Evolutionary conservation across 2,113 vertebrate species (phyloP), one percentile per base, ranked within the genome.

Genomic region (Scopus umbretta): DNA sequence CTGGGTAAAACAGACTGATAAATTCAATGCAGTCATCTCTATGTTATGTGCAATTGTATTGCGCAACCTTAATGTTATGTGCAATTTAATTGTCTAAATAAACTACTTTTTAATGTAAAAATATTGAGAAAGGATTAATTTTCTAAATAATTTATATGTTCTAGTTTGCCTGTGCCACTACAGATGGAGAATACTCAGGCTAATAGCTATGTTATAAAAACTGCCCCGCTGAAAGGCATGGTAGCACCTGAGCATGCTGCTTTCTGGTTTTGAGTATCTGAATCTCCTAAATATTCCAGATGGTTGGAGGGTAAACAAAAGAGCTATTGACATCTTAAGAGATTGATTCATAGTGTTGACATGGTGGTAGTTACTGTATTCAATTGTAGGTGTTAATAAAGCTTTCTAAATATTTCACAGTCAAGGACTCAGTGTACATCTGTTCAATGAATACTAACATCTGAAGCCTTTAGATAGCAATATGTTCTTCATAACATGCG

Each of bases 251-350:
- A 80, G 23, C 40, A 56, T 80, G 49, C 17, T 71, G 55, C n/a
- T 75, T 80, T 58, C 36, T n/a, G 6, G 10, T 74, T 94, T 83
- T 66, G 40, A 80, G 38, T 14, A 7, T 36, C 32, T 87, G 38
- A 84, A 83, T 81, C 27, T 83, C 62, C 26, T 90, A 90, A 86
- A 84, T 53, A 85, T 78, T 93, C 78, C 94, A 94, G 83, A 94
- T 92, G 86, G 73, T 34, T 25, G 14, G 63, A 80, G 55, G 43
- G 59, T 45, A 94, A 96, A 90, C 55, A 83, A 88, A 95, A 91
- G 50, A 36, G 40, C 34, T 91, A 71, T 90, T 91, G 93, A 80
- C 59, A 55, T 86, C 47, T 94, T 84, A 70, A 74, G 78, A 87
- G 65, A 85, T 17, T 18, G 0, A 89, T 78, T 94, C 80, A 91